Evolutionary conservation across 2,113 vertebrate species (phyloP), one percentile per base, ranked within the genome.

Genomic region (Gopherus flavomarginatus): DNA sequence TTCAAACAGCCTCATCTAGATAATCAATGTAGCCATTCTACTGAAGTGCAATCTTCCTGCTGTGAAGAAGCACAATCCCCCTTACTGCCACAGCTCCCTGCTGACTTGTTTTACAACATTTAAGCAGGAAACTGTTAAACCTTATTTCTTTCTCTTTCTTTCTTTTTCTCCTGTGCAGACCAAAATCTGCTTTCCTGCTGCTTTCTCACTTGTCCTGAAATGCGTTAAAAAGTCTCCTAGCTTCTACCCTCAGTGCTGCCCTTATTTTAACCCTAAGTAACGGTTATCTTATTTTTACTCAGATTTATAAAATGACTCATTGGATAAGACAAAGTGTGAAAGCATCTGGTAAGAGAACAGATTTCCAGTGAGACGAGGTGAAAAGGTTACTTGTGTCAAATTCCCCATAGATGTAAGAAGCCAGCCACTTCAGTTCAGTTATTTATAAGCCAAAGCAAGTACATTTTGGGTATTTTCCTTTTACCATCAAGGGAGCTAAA

Each of bases 261-360:
- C 97, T 97, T 93, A 92, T 86, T 97, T 97, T 98, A 96, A 98
- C 98, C 97, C 94, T 53, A 21, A 96, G 62, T 49, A 94, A 96
- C 97, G 72, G 92, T 91, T 97, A 90, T 98, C 92, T 96, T 90
- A 69, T 47, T 97, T 95, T 98, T 97, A 98, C 95, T 98, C 97
- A 98, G 62, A 93, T 83, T 89, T 92, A 88, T 85, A 86, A 95
- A 97, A 95, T 98, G 97, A 98, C 95, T 98, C 98, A 98, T 98
- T 96, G 95, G 88, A 85, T 85, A 92, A 97, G 79, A 89, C 62
- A 95, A 91, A 94, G 69, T 88, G 54, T 90, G 88, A 92, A 90
- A 84, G 88, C 81, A 14, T 93, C 95, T 92, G 90, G 85, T 95
- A 79, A 85, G 62, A 83, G 17, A 89, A 79, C 19, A 89, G 89